These are phyloP conservation scores for Erynnis tages DNA, from an alignment of 2,888 invertebrate genomes.

Conservation along the genomic window DNA sequence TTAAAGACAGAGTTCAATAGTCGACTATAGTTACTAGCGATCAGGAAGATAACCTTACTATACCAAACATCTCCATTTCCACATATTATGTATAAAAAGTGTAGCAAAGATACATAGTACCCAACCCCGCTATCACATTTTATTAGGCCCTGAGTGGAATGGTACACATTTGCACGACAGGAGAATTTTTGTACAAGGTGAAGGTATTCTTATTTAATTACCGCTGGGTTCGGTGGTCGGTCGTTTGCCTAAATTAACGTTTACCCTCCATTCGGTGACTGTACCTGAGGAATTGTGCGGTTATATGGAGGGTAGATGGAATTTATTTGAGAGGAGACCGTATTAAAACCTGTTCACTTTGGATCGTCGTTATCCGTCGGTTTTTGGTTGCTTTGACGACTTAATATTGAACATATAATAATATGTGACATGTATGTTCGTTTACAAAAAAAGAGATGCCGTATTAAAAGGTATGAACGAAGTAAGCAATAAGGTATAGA, in stretches of 20 bases:
- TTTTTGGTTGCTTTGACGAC: no score
- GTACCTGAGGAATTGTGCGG: neutral
- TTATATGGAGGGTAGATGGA: neutral
- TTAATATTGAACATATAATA: no score
- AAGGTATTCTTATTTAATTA: constrained; percentile 34
- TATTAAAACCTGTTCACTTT: no score
- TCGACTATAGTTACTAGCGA: no score
- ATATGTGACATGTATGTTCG: no score
- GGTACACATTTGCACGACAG: constrained; percentile 19
- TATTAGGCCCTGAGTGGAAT: constrained; percentile 17
- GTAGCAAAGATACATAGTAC: neutral
- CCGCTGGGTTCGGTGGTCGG: constrained; percentile 28
- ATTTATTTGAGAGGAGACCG: neutral
- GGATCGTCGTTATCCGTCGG: no score
- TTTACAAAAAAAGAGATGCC: no score
- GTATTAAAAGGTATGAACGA: no score
- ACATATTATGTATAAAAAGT: neutral
- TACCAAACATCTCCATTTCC: no score
- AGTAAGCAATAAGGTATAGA: no score
- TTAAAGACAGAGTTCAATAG: no score
- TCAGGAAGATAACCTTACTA: no score
- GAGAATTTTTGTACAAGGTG: constrained; percentile 13
- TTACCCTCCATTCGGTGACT: constrained; percentile 17
- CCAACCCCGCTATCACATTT: constrained; percentile 15
- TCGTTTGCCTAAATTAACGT: constrained; percentile 28